Conservation (phyloP, 2,797 vertebrate species). For the Sebastes melanostomus region DNA sequence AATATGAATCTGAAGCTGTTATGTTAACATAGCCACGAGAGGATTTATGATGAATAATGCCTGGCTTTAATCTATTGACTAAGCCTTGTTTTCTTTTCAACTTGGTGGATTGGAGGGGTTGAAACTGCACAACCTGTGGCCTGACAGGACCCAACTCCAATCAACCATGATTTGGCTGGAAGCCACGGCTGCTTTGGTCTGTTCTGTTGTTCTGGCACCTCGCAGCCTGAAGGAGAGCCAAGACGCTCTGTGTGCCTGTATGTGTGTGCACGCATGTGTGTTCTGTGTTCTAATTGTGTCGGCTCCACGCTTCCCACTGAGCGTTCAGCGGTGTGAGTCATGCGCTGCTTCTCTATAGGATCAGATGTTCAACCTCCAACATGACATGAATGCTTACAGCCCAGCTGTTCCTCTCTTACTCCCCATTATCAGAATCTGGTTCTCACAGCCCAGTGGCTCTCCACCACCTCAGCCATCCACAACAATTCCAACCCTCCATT, state of each 20-base stretch:
- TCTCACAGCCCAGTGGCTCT: constrained; percentile 14
- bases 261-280: constrained; percentile 13
- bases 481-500: not conserved
- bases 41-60: constrained; percentile 8
- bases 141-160: constrained; percentile 31
- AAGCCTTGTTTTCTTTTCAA: constrained; percentile 27
- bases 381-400: constrained; percentile 56
- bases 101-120: constrained; percentile 21
- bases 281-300: constrained; percentile 61
- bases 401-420: constrained; percentile 56
- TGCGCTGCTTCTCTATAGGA: constrained; percentile 52
- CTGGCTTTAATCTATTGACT: constrained; percentile 19
- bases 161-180: constrained; percentile 44
- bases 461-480: constrained; percentile 3
- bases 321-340: constrained; percentile 63
- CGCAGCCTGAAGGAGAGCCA: constrained; percentile 28
- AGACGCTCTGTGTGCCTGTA: not conserved
- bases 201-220: constrained; percentile 39
- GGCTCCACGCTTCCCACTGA: constrained; percentile 30
- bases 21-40: not conserved
- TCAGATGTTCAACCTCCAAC: constrained; percentile 64
- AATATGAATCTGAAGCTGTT: constrained; percentile 23
- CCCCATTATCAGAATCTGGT: constrained; percentile 22
- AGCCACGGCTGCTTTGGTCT: constrained; percentile 37
- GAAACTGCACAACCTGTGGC: constrained; percentile 24